phyloP scores from a whole-genome alignment of 2,113 vertebrate genomes.

The Collichthys lucidus region DNA sequence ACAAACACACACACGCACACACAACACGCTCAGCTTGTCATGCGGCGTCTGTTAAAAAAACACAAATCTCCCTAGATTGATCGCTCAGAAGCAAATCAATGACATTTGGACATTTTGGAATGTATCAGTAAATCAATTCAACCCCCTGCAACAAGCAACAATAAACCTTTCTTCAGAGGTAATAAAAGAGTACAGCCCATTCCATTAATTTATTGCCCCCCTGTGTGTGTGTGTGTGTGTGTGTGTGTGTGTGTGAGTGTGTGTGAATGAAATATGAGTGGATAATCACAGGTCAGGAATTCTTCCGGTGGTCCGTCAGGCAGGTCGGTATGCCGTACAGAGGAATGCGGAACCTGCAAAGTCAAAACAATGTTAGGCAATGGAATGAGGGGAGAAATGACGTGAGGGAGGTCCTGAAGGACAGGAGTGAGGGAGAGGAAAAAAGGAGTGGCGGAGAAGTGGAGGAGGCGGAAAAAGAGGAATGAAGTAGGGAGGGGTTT shows the following conservation, averaged over 20 bases:
- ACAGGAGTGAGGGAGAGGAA: constrained; percentile 39
- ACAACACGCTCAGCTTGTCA: not conserved
- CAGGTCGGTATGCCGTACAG: constrained; percentile 63
- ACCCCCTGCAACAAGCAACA: constrained; percentile 65
- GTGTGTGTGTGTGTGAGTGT: constrained; percentile 13
- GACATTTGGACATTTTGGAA: constrained; percentile 63
- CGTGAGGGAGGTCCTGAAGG: constrained; percentile 24
- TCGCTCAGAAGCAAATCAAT: constrained; percentile 67
- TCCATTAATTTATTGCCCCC: constrained; percentile 66
- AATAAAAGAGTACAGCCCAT: constrained; percentile 66
- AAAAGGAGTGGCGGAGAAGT: constrained; percentile 38
- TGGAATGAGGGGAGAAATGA: constrained; percentile 44
- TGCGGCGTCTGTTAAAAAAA: constrained; percentile 31
- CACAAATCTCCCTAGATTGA: constrained; percentile 51
- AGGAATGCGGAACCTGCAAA: constrained; percentile 75
- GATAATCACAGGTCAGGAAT: constrained; percentile 76
- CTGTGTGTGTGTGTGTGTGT: constrained; percentile 18
- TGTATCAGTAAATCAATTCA: constrained; percentile 64
- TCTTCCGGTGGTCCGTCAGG: constrained; percentile 63
- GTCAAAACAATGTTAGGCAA: constrained; percentile 67
- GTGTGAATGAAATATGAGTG: constrained; percentile 75
- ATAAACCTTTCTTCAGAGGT: constrained; percentile 66
- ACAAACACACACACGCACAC: constrained; percentile 1
- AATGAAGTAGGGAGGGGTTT: constrained; percentile 17
- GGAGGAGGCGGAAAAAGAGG: constrained; percentile 28